phyloP scores from a whole-genome alignment of 2,113 vertebrate species.

The Psittacus erithacus region DNA sequence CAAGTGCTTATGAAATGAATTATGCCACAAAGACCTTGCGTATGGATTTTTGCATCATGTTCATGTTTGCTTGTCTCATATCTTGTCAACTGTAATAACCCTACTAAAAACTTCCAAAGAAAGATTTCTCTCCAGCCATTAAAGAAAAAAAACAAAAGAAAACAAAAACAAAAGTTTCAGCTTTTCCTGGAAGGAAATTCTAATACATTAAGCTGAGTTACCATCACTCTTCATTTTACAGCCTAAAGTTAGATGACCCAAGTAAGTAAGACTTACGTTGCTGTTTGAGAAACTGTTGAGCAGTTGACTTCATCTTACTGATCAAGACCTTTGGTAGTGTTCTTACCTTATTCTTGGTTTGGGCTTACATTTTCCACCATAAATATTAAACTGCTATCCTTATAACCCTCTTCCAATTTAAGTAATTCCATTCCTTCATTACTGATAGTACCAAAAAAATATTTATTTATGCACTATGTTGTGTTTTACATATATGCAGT shows the following conservation, averaged over 20 bases:
- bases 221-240: background rate
- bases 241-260: background rate
- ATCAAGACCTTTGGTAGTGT: background rate
- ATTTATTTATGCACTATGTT: background rate
- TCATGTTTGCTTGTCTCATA: background rate
- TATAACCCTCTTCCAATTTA: background rate
- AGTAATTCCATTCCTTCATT: background rate
- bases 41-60: background rate
- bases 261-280: background rate
- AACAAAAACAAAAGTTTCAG: background rate
- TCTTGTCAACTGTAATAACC: background rate
- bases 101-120: background rate
- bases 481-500: background rate
- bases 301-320: background rate
- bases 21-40: background rate
- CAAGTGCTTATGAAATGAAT: background rate
- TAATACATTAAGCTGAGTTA: background rate
- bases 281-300: background rate
- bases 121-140: background rate
- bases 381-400: background rate
- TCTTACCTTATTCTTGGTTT: background rate
- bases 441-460: background rate
- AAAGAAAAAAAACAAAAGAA: background rate
- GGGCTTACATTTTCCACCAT: background rate
- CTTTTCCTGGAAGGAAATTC: background rate